Evolutionary conservation across 2,113 vertebrate species (phyloP).

Genomic region (Macroglossus sobrinus): DNA sequence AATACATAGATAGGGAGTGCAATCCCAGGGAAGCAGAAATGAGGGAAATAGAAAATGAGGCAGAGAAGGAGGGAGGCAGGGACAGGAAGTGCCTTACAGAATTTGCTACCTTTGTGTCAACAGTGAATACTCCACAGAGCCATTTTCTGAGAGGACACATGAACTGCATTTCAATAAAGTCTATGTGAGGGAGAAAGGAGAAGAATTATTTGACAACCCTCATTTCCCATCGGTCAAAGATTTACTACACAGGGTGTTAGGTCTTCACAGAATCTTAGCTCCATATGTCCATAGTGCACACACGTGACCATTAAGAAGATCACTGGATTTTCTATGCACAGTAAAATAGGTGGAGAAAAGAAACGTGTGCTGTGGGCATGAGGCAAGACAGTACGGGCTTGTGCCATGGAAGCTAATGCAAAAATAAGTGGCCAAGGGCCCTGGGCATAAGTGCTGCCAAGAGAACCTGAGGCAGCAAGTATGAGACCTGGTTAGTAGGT

Average conservation of each 20-base stretch:
- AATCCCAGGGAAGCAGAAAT: neutral
- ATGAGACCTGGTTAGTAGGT: too few species aligned
- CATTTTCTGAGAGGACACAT: neutral
- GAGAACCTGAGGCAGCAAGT: neutral
- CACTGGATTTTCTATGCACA: neutral
- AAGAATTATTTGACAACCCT: neutral
- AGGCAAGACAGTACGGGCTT: neutral
- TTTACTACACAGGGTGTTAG: neutral
- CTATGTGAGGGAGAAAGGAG: neutral
- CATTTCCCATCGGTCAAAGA: neutral
- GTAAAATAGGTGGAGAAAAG: neutral
- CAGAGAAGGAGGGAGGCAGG: neutral
- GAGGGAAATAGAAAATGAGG: neutral
- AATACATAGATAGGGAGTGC: neutral
- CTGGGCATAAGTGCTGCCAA: neutral
- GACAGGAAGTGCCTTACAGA: rapidly evolving
- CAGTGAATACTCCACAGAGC: neutral
- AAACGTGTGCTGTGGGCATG: neutral
- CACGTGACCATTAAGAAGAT: neutral
- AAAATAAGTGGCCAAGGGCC: neutral
- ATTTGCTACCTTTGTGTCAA: too few species aligned
- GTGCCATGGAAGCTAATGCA: neutral
- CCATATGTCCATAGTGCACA: neutral
- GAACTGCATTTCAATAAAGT: neutral
- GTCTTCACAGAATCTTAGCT: neutral